These are phyloP conservation scores for Holacanthus passer DNA, from an alignment of 2,113 vertebrate species.

Conservation along the genomic window DNA sequence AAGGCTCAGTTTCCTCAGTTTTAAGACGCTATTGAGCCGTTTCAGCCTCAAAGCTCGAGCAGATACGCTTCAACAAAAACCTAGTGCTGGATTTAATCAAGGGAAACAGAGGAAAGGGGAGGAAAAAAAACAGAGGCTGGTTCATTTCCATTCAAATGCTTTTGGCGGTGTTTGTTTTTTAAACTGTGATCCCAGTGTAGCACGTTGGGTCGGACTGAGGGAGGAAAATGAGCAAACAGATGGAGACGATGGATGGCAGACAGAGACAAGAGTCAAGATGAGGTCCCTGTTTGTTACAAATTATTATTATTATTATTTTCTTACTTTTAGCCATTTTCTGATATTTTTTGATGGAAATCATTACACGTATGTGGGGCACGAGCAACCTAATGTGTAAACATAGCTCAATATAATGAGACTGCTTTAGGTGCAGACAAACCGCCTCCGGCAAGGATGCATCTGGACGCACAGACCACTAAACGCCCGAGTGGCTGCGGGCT, in stretches of 20 bases:
- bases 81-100: constrained; percentile 30
- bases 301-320: not conserved
- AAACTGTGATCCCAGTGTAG: constrained; percentile 29
- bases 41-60: constrained; percentile 27
- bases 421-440: too few species aligned
- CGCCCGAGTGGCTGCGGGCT: too few species aligned
- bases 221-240: constrained; percentile 41
- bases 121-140: constrained; percentile 27
- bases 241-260: constrained; percentile 23
- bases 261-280: constrained; percentile 17
- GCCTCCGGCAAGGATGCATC: too few species aligned
- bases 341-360: not conserved
- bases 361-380: not conserved
- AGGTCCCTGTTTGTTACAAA: constrained; percentile 6
- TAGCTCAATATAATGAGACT: not conserved
- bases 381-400: not conserved
- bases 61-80: constrained; percentile 8
- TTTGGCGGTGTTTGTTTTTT: constrained; percentile 29
- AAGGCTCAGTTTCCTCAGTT: constrained; percentile 44
- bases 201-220: constrained; percentile 28
- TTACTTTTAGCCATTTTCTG: not conserved
- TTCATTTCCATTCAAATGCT: constrained; percentile 32
- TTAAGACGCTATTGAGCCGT: constrained; percentile 20
- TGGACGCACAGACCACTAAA: too few species aligned
- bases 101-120: not conserved